Base-by-base conservation (phyloP, 1,140 invertebrate species). In the Myzus persicae region DNA sequence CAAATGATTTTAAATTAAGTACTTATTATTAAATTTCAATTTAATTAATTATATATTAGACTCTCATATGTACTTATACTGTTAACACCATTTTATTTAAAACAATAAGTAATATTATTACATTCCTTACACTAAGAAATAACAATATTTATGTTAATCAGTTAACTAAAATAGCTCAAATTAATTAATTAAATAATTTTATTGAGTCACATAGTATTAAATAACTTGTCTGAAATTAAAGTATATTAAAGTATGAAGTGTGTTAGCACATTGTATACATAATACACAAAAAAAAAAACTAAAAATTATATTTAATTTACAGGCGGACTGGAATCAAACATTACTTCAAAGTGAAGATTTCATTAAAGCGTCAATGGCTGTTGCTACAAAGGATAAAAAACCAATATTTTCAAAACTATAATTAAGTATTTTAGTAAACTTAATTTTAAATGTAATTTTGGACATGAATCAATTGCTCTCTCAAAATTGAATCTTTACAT, bases 301-400 rank as follows among this genome's bases (percentile, higher is more conserved):
- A 67, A 67, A 67, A 67, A 22, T 31, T 26, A 93, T 94, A 89
- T 94, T 94, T 94, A 94, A 94, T 94, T 96, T 96, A 93, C 95
- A 99, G 98, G 96, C 96, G 54, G 95, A 96, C 54, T 96, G 97
- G 95, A 99, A 99, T 95, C 97, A 97, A 95, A 95, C 96, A 31
- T 97, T 98, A 96, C 95, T 99, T 76, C 98, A 99, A 95, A 98
- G 98, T 95, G 98, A 99, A 96, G 99, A 99, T 95, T 96, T 99
- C 93, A 95, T 97, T 82, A 98, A 97, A 95, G 97, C 98, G 44
- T 96, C 97, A 7, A 96, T 97, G 94, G 97, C 97, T 42, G 95
- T 96, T 90, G 96, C 97, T 48, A 96, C 97, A 7, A 99, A 98
- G 95, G 95, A 96, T 88, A 96, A 96, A 88, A 95, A 96, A 94